A percentile compares a stretch with the other conserved stretches of the same genome.
These are phyloP conservation scores for Melanotaenia trifasciata DNA, from an alignment of 2,797 vertebrate species.

Conservation along the genomic window DNA sequence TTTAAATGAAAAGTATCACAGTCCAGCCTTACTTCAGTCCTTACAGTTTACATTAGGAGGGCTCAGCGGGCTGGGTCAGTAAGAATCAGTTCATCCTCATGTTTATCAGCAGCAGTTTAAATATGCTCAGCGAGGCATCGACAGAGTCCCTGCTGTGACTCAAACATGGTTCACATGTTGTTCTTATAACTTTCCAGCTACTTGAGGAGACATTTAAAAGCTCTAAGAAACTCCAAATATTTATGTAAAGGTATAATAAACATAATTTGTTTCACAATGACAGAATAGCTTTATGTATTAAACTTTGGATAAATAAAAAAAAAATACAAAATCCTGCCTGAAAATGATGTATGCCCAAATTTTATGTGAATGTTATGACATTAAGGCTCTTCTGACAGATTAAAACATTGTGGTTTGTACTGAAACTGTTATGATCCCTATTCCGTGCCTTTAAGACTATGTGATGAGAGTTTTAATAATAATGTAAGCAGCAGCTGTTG, in stretches of 20 bases:
- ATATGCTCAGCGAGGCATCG: neutral
- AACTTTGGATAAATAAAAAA: no score
- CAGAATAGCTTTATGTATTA: no score
- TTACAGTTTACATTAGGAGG: constrained; percentile 40
- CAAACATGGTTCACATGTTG: neutral
- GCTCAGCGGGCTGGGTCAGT: constrained; percentile 18
- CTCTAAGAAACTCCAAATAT: neutral
- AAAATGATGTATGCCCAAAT: no score
- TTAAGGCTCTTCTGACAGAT: no score
- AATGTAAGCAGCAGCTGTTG: neutral
- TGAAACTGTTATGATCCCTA: no score
- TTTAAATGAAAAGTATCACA: neutral
- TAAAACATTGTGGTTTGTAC: no score
- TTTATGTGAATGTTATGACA: no score
- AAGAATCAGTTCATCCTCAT: neutral
- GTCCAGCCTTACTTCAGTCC: constrained; percentile 18
- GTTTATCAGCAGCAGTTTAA: constrained; percentile 16
- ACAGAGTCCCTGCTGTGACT: neutral
- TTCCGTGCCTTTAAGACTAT: no score
- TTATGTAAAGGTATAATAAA: neutral
- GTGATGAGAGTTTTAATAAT: neutral
- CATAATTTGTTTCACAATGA: no score
- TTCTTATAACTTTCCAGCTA: neutral
- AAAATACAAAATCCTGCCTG: no score
- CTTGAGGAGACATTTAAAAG: neutral